A percentile compares a stretch with the other conserved stretches of the same genome.
These are phyloP conservation scores for Caenorhabditis becei DNA, from an alignment of 2,888 invertebrate species.

Conservation along the genomic window DNA sequence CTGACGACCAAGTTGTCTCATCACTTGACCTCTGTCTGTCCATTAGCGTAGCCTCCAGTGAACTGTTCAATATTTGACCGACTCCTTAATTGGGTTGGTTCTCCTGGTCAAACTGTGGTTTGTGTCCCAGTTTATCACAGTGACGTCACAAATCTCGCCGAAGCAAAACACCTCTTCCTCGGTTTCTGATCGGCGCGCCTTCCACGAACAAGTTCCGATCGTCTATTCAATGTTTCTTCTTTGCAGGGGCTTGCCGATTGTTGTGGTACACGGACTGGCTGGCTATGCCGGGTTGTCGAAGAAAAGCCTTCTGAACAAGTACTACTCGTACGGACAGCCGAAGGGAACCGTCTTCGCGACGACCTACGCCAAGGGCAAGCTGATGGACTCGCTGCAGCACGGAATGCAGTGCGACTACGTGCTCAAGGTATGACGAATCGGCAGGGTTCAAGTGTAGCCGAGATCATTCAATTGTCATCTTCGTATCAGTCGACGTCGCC, in stretches of 20 bases:
- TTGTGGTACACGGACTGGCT: slow-evolving; percentile 60
- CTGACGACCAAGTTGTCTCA: not conserved
- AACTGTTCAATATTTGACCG: no score
- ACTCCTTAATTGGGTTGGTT: slow-evolving; percentile 16
- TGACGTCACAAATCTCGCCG: slow-evolving; percentile 45
- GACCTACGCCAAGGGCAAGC: slow-evolving; percentile 57
- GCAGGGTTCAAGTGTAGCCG: slow-evolving; percentile 10
- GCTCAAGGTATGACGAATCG: slow-evolving; percentile 45
- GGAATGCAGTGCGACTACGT: slow-evolving; percentile 67
- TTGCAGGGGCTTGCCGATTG: slow-evolving; percentile 59
- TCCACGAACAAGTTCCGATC: slow-evolving; percentile 6
- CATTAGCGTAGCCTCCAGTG: slow-evolving; percentile 18
- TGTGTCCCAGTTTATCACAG: slow-evolving; percentile 9
- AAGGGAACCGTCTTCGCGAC: slow-evolving; percentile 63
- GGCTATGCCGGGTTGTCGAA: slow-evolving; percentile 61
- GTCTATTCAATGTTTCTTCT: slow-evolving; percentile 8
- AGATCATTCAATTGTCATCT: slow-evolving; percentile 6
- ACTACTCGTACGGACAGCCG: slow-evolving; percentile 63
- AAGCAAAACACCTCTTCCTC: slow-evolving; percentile 9
- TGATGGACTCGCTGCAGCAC: slow-evolving; percentile 62
- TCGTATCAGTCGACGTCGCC: slow-evolving; percentile 3
- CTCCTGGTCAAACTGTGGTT: slow-evolving; percentile 14
- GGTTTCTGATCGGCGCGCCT: slow-evolving; percentile 36
- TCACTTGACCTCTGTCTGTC: slow-evolving; percentile 16
- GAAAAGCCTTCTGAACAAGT: slow-evolving; percentile 56